Base-by-base conservation (phyloP, 2,888 invertebrate species). In the Pandemis corylana region DNA sequence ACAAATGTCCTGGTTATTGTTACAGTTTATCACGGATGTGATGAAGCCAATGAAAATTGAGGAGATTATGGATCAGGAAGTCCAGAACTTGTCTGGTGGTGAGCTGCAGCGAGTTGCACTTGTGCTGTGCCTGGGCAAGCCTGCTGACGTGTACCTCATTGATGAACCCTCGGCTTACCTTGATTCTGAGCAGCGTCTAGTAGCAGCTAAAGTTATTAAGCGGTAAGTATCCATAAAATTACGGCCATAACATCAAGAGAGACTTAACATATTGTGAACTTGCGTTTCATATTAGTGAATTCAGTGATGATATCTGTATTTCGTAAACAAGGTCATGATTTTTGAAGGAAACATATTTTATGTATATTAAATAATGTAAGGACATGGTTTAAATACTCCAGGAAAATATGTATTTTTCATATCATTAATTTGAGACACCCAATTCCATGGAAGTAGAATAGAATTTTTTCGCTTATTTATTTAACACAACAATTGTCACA, bases 101-200 rank as follows among this genome's bases (percentile, higher is more conserved):
- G 99, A 99, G 95, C 96, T 99, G 95, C 99, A 99, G 93, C 96
- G 99, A 85, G 99, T 99, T 36, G 99, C 99, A 0, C 91, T 99
- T 87, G 97, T 98, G 71, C 95, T 99, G 20, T 99, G 99, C 86
- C 95, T 99, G 28, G 99, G 99, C 66, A 99, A 99, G 91, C 99
- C 99, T 0, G 99, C 99, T 0, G 99, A 99, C 92, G 99, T 99
- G 5, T 99, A 99, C 91, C 96, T 99, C 36, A 98, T 99, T 82
- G 99, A 99, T 87, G 99, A 99, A 92, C 99, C 99, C 0, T 99
- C 99, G 13, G 99, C 99, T 64, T 99, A 99, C 92, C 95, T 99
- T 78, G 99, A 99, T 93, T 99, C 99, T 5, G 99, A 99, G 88
- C 99, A 99, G 94, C 99, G 99, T 98, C 95, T 99, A 71, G 98